phyloP scores from a whole-genome alignment of 1,140 invertebrate genomes.

The Drosophila micromelanica region DNA sequence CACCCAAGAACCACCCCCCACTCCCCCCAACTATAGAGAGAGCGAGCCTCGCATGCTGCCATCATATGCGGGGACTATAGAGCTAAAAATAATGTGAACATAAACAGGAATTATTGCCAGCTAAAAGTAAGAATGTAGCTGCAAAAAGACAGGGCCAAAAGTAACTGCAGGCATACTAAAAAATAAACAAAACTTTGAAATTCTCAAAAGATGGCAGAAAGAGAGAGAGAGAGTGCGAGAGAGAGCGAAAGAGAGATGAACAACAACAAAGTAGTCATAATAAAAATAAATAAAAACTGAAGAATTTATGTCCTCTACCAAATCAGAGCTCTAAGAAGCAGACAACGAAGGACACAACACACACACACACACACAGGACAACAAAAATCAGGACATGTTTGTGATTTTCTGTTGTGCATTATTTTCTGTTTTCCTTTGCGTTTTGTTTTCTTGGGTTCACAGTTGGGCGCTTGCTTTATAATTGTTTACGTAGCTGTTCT shows the following conservation, averaged over 20 bases:
- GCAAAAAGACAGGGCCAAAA: slow-evolving; percentile 39
- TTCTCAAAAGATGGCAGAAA: slow-evolving; percentile 17
- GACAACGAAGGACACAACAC: slow-evolving; percentile 21
- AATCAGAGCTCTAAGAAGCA: slow-evolving; percentile 39
- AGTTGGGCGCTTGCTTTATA: slow-evolving; percentile 40
- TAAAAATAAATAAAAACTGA: slow-evolving; percentile 71
- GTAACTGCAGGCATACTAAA: slow-evolving; percentile 13
- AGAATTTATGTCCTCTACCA: slow-evolving; percentile 54
- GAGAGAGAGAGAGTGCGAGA: background rate
- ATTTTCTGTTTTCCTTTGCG: background rate
- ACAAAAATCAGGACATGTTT: slow-evolving; percentile 50
- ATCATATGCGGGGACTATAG: slow-evolving; percentile 23
- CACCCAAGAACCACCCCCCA: background rate
- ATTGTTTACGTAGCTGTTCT: slow-evolving; percentile 41
- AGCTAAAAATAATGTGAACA: slow-evolving; percentile 74
- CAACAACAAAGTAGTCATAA: slow-evolving; percentile 71
- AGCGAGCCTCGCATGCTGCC: slow-evolving; percentile 4
- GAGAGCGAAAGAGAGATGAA: slow-evolving; percentile 32
- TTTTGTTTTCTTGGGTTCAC: slow-evolving; percentile 32
- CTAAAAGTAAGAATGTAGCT: slow-evolving; percentile 43
- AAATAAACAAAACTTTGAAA: slow-evolving; percentile 61
- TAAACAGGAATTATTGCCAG: slow-evolving; percentile 77
- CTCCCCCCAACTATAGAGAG: too few relatives aligned
- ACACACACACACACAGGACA: slow-evolving; percentile 4
- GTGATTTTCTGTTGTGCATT: slow-evolving; percentile 20